These are phyloP conservation scores for Tychaedon coryphoeus DNA, from an alignment of 2,113 vertebrate genomes.

Conservation along the genomic window DNA sequence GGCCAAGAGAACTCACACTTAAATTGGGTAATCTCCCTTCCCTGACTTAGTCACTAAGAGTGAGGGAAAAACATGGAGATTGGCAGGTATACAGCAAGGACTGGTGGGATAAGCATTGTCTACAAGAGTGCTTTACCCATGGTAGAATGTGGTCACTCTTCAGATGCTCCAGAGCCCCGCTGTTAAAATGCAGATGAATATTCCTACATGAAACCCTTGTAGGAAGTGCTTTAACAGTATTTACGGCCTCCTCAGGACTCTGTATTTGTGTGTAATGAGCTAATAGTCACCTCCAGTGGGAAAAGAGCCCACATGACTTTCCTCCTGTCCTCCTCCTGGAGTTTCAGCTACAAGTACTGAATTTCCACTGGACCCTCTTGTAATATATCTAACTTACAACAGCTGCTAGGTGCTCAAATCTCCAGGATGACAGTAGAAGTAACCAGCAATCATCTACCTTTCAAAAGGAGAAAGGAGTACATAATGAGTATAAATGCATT, in stretches of 20 bases:
- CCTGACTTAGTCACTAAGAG: neutral
- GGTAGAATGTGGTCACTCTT: neutral
- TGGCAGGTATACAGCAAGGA: neutral
- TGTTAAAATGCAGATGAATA: neutral
- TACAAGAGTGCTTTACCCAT: neutral
- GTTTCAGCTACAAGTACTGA: neutral
- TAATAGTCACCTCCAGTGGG: neutral
- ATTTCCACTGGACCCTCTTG: neutral
- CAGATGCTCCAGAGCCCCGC: accelerated
- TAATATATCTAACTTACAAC: neutral
- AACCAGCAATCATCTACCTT: neutral
- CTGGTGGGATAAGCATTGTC: neutral
- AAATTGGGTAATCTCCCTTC: neutral
- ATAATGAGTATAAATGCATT: neutral
- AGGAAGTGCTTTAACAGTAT: neutral
- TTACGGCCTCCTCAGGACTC: neutral
- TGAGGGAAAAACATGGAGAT: accelerated
- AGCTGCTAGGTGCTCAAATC: neutral
- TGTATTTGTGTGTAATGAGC: neutral
- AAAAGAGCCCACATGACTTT: neutral
- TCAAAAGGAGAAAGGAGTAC: neutral
- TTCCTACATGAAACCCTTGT: neutral
- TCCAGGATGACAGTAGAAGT: neutral
- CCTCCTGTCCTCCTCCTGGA: neutral
- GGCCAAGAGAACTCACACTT: neutral